Evolutionary conservation across 2,797 vertebrate species (phyloP), one percentile per base, ranked within the genome.

Genomic region (Spondyliosoma cantharus): DNA sequence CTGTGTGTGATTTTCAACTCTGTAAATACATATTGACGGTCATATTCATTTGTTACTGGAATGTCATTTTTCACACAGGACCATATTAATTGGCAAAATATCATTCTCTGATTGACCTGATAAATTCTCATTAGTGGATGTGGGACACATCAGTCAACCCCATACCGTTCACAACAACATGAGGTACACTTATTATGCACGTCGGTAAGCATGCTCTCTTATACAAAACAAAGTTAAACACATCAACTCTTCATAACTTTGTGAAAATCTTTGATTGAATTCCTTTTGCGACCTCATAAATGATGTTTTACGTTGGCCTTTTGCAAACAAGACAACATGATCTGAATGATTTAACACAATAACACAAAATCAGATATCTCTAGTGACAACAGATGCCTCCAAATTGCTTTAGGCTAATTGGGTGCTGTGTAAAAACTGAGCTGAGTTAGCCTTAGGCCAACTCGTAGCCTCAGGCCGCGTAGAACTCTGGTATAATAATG

Each of bases 351-450:
- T 79, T 81, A 84, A 79, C 56, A 78, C 25, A 71, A 75, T 59
- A 78, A 82, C 53, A 82, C 45, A 67, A 87, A 77, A 57, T 12
- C 32, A 64, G 29, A 71, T 60, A 70, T 72, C 78, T 77, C 74
- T 17, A 3, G 64, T 78, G 87, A 64, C 71, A 89, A 76, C 67
- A 82, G 45, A 90, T 84, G 82, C 75, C 78, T 86, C 50, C 37
- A 83, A 85, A 80, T 70, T 71, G 86, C 91, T 83, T 3, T 15
- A 54, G 88, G 90, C 90, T 90, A 83, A 89, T 85, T 91, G 78
- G 58, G 86, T 37, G 79, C 68, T 27, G 70, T 76, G 65, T 84
- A 81, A 82, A 84, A 87, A 64, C 42, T 43, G 61, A 76, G 73
- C 73, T 90, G 61, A 49, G 59, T 86, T 85, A 75, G 78, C 89